Conservation (phyloP, 2,113 vertebrate genomes). For the Strix aluco region DNA sequence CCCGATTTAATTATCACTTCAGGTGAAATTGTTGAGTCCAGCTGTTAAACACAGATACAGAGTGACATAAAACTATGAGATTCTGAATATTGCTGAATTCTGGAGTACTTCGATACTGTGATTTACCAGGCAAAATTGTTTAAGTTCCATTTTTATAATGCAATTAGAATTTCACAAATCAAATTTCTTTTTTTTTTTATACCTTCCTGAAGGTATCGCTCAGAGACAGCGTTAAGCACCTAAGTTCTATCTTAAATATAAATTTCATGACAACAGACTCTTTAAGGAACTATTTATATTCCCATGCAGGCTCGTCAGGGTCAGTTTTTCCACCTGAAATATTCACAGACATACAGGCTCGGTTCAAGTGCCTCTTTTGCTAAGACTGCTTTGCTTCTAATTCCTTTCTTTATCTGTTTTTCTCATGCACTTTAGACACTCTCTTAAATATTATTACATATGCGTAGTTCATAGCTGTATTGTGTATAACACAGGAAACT, state of each 20-base stretch:
- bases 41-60: neutral
- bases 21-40: neutral
- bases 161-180: neutral
- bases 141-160: neutral
- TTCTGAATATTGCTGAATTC: neutral
- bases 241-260: neutral
- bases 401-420: neutral
- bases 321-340: neutral
- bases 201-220: neutral
- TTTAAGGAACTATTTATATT: neutral
- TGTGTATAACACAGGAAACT: neutral
- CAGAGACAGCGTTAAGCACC: neutral
- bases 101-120: neutral
- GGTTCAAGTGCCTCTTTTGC: neutral
- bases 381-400: neutral
- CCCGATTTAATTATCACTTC: neutral
- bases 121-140: neutral
- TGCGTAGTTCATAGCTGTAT: neutral
- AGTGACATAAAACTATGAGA: neutral
- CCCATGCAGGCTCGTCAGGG: neutral
- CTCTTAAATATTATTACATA: neutral
- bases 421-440: neutral
- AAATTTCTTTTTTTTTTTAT: neutral
- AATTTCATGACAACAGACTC: neutral
- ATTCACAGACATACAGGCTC: rapidly evolving